Evolutionary conservation across 2,888 invertebrate species (phyloP), one percentile per base, ranked within the genome.

Genomic region (Vanessa cardui): DNA sequence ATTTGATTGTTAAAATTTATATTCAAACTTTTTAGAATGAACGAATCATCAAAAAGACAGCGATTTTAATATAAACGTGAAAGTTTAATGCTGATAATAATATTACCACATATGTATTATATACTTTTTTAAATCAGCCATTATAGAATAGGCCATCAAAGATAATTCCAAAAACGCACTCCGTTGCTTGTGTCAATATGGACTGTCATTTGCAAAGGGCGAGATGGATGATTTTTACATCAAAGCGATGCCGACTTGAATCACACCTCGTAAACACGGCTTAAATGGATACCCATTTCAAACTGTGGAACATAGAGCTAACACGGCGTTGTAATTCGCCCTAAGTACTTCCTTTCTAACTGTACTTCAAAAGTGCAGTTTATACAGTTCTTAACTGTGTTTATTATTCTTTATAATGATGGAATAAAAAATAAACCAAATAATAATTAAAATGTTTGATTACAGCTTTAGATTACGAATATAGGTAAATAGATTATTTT

Each of bases 151-250:
- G 26, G 12, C 15, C 18, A 54, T 56, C 39, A 56, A 56, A 68
- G 72, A 72, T 73, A 74, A 75, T 76, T 73, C 75, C 71, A 65
- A 72, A 72, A 71, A 71, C 71, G 70, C 72, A 73, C 76, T 77
- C 68, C 73, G 75, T 69, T 66, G 74, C 74, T 79, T 81, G 74
- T 84, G 90, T 90, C 87, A 91, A 91, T 89, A 90, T 89, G 85
- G 79, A 77, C 79, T 74, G 77, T 83, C 83, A 83, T 83, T 84
- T 78, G 78, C 79, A 80, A 70, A 80, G 82, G 80, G 83, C 79
- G 82, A 79, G 76, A 80, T 78, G 76, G 80, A 87, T 89, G 86
- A 86, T 83, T 90, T 88, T 87, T 83, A 89, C 86, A 91, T 92
- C 91, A 91, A 91, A 89, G 87, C 85, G 75, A 80, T 73, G 78